Evolutionary conservation across 1,140 invertebrate genomes (phyloP).

Genomic region (Procambarus clarkii): DNA sequence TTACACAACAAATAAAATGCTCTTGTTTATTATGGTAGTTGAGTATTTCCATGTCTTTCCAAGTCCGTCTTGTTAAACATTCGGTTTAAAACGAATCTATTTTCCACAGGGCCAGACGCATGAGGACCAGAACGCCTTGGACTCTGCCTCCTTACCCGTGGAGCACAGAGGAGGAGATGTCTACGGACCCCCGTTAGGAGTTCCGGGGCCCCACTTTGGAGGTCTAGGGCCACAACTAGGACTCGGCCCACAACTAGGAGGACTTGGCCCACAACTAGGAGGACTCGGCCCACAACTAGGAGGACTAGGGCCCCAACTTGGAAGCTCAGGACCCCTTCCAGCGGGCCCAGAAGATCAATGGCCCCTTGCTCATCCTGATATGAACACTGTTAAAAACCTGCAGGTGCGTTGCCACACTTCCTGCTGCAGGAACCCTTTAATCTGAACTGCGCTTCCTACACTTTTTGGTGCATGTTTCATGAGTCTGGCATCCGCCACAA

Average conservation of each 20-base stretch:
- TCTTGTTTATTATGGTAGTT: not conserved
- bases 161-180: slow-evolving; percentile 80
- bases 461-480: too few species aligned
- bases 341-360: slow-evolving; percentile 83
- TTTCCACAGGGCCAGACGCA: slow-evolving; percentile 33
- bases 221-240: slow-evolving; percentile 12
- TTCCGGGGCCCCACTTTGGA: not conserved
- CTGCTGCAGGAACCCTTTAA: too few species aligned
- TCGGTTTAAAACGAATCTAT: not conserved
- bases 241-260: slow-evolving; percentile 31
- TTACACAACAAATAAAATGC: not conserved
- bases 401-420: slow-evolving; percentile 47
- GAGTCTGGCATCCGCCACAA: too few species aligned
- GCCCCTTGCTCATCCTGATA: slow-evolving; percentile 89
- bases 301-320: slow-evolving; percentile 4
- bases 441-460: too few species aligned
- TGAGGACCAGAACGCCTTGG: slow-evolving; percentile 67
- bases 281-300: slow-evolving; percentile 47
- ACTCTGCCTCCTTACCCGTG: slow-evolving; percentile 84
- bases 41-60: not conserved
- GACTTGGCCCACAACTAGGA: slow-evolving; percentile 11
- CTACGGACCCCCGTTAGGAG: slow-evolving; percentile 60
- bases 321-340: not conserved
- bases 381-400: slow-evolving; percentile 92
- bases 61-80: not conserved